These are phyloP conservation scores for Cerastoderma edule DNA, from an alignment of 2,888 invertebrate species.

Conservation along the genomic window DNA sequence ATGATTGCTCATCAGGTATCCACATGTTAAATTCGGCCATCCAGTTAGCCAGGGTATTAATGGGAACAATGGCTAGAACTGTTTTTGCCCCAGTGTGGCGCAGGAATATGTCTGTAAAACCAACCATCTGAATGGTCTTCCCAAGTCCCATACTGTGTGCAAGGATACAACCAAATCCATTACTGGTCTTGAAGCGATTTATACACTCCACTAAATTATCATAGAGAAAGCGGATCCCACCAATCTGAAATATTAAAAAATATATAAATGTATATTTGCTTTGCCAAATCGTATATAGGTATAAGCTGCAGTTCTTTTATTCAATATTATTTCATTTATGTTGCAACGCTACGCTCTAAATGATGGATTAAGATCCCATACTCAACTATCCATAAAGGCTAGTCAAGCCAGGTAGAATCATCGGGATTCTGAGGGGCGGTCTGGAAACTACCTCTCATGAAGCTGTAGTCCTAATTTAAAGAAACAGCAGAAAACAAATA, in stretches of 20 bases:
- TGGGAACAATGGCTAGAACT: constrained; percentile 98
- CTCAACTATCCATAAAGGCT: too few species aligned
- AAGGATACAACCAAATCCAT: constrained; percentile 98
- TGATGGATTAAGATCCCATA: too few species aligned
- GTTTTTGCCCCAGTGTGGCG: constrained; percentile 94
- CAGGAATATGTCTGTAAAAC: constrained; percentile 98
- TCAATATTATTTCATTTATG: too few species aligned
- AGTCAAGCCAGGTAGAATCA: too few species aligned
- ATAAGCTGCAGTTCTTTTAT: too few species aligned
- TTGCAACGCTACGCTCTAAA: too few species aligned
- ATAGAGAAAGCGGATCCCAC: constrained; percentile 97
- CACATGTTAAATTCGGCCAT: constrained; percentile 98
- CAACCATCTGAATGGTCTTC: constrained; percentile 96
- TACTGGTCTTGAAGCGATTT: constrained; percentile 92
- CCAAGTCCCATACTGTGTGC: constrained; percentile 99
- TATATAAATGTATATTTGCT: too few species aligned
- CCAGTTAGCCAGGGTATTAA: constrained; percentile 99
- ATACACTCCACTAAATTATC: constrained; percentile 98
- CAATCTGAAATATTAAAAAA: constrained; percentile 87
- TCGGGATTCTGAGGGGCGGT: too few species aligned
- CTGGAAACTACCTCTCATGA: too few species aligned
- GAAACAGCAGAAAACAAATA: too few species aligned
- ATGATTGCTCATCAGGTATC: constrained; percentile 87
- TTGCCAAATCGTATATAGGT: too few species aligned
- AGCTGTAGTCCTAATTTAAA: too few species aligned